Evolutionary conservation across 2,797 vertebrate genomes (phyloP).

Genomic region (Neomorphus geoffroyi): DNA sequence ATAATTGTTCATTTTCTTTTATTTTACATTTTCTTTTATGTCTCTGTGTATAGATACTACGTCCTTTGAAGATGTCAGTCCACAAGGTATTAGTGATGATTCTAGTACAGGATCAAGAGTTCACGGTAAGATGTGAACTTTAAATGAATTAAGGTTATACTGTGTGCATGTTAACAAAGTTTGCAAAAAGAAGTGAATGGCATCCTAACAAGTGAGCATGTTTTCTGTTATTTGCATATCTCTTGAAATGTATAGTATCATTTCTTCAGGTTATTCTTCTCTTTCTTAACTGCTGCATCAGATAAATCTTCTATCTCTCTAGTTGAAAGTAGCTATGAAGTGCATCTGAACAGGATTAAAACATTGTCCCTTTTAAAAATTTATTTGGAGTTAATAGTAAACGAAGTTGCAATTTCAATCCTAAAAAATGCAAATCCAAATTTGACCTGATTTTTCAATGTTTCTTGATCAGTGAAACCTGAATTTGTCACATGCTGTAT

Average conservation of each 20-base stretch:
- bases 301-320: slow-evolving; percentile 41
- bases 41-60: slow-evolving; percentile 79
- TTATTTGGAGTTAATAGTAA: neutral
- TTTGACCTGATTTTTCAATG: neutral
- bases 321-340: slow-evolving; percentile 46
- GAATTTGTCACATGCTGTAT: neutral
- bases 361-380: neutral
- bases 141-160: slow-evolving; percentile 12
- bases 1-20: neutral
- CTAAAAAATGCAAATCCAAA: neutral
- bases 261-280: slow-evolving; percentile 44
- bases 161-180: slow-evolving; percentile 42
- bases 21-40: slow-evolving; percentile 64
- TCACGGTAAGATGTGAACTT: slow-evolving; percentile 84
- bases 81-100: slow-evolving; percentile 85
- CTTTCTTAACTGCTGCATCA: slow-evolving; percentile 34
- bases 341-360: slow-evolving; percentile 65
- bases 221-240: slow-evolving; percentile 35
- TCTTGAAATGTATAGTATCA: neutral
- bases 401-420: neutral
- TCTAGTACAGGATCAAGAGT: slow-evolving; percentile 83
- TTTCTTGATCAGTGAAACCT: neutral
- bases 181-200: slow-evolving; percentile 36
- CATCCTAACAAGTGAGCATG: slow-evolving; percentile 64
- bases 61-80: slow-evolving; percentile 91